A percentile compares a stretch with the other conserved stretches of the same genome.
These are phyloP conservation scores for Geophilus truncorum DNA, from an alignment of 2,888 invertebrate species.

Conservation along the genomic window DNA sequence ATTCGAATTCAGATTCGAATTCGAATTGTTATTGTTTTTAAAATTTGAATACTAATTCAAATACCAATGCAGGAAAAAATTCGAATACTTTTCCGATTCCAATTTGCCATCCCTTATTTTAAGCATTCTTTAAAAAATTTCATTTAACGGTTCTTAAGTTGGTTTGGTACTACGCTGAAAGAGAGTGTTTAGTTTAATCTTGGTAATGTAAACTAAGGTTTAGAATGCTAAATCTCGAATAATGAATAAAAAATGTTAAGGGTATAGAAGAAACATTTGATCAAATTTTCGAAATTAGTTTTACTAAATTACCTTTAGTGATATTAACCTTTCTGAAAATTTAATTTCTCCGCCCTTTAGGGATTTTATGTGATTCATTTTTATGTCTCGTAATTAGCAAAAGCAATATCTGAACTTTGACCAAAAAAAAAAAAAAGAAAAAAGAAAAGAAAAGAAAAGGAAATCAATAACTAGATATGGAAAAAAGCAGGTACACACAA, in stretches of 20 bases:
- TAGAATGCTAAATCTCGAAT: background rate
- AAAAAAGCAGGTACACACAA: too few relatives aligned
- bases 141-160: too few relatives aligned
- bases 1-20: too few relatives aligned
- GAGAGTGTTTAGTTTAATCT: too few relatives aligned
- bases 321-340: background rate
- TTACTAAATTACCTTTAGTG: background rate
- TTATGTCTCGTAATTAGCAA: background rate
- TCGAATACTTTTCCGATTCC: too few relatives aligned
- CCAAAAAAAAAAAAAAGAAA: background rate
- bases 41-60: too few relatives aligned
- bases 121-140: too few relatives aligned
- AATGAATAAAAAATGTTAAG: background rate
- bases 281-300: background rate
- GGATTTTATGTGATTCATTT: background rate
- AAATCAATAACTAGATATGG: background rate
- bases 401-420: background rate
- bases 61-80: too few relatives aligned
- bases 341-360: background rate
- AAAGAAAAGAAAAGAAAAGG: background rate
- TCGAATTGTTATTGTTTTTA: too few relatives aligned
- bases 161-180: too few relatives aligned
- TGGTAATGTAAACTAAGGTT: background rate
- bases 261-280: background rate
- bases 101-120: too few relatives aligned